phyloP scores from a whole-genome alignment of 1,140 invertebrate species.

The Doryteuthis pealeii region DNA sequence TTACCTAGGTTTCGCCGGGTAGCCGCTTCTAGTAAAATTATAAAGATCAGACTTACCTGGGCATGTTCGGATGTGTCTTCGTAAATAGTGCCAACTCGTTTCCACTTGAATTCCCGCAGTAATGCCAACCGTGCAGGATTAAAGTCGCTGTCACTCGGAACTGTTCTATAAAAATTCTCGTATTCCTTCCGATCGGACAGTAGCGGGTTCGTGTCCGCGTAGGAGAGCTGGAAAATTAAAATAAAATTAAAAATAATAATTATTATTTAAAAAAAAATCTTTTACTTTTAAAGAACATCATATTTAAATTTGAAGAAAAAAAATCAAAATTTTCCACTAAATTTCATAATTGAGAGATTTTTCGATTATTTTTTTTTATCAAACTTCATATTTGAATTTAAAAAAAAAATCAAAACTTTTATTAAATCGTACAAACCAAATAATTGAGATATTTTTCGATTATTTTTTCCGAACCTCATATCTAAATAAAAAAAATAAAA shows the following conservation, averaged over 20 bases:
- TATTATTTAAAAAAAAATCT: neutral
- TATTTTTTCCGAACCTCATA: no score
- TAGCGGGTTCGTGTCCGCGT: conserved; percentile 98
- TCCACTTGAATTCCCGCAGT: conserved; percentile 94
- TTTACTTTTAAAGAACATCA: neutral
- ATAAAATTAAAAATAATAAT: neutral
- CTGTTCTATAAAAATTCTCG: conserved; percentile 80
- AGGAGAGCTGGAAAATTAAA: conserved; percentile 77
- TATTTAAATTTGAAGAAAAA: no score
- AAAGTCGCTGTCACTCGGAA: conserved; percentile 72
- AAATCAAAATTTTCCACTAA: no score
- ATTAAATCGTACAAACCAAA: no score
- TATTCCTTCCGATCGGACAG: conserved; percentile 86
- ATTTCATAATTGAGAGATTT: no score
- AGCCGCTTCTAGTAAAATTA: no score
- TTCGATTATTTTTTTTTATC: no score
- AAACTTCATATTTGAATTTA: no score
- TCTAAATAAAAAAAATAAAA: no score
- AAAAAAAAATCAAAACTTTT: no score
- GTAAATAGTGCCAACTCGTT: conserved; percentile 92
- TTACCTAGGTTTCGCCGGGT: neutral
- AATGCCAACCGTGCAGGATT: conserved; percentile 88
- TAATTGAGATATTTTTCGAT: no score
- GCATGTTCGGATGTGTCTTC: conserved; percentile 69
- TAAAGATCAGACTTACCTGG: neutral